These are phyloP conservation scores for Prionailurus bengalensis DNA, from an alignment of 2,113 vertebrate species.

Conservation along the genomic window DNA sequence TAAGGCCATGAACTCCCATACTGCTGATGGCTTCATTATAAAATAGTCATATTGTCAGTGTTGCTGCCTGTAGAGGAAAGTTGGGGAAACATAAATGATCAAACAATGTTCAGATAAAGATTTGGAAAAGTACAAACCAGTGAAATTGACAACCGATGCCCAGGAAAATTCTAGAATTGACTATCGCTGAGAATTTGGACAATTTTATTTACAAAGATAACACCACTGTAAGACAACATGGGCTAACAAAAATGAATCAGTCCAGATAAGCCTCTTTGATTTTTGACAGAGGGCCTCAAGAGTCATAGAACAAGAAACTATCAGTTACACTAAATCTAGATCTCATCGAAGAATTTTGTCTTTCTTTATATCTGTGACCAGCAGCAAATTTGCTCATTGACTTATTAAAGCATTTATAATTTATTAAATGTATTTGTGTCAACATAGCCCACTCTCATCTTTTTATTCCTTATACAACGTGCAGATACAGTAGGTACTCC, in stretches of 20 bases:
- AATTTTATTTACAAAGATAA: background rate
- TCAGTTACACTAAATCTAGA: background rate
- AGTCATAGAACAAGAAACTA: background rate
- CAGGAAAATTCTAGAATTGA: background rate
- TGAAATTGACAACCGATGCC: background rate
- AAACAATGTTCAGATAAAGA: background rate
- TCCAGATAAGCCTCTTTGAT: background rate
- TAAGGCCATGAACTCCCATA: background rate
- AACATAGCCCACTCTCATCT: background rate
- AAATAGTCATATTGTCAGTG: background rate
- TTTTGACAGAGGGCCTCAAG: background rate
- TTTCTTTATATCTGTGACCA: background rate
- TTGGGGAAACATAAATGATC: background rate
- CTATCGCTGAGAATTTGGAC: constrained; percentile 17
- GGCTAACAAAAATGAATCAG: background rate
- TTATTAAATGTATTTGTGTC: background rate
- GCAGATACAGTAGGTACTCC: background rate
- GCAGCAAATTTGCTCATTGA: background rate
- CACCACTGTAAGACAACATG: background rate
- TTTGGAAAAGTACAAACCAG: background rate
- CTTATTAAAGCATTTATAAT: background rate
- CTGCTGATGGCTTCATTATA: background rate
- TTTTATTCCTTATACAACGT: background rate
- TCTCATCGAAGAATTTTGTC: background rate
- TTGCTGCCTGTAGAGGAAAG: background rate